Conservation (phyloP, 2,888 invertebrate genomes). For the Drosophila fulvimacula region DNA sequence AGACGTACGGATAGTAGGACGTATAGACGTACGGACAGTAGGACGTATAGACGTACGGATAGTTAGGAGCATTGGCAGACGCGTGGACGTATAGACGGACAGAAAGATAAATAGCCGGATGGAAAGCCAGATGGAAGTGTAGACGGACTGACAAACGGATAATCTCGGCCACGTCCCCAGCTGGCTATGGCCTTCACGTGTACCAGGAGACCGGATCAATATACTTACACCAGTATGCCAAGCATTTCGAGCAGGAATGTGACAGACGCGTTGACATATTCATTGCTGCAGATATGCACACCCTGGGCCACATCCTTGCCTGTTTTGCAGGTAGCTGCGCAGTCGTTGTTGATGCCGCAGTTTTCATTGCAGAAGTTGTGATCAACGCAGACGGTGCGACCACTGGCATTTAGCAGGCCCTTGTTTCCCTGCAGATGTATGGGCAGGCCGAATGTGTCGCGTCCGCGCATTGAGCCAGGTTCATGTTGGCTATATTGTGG, state of each 20-base stretch:
- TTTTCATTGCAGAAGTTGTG: slow-evolving; percentile 20
- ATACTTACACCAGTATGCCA: slow-evolving; percentile 57
- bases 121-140: neutral
- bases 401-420: slow-evolving; percentile 23
- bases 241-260: slow-evolving; percentile 58
- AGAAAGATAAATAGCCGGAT: too few relatives aligned
- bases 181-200: too few relatives aligned
- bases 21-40: too few relatives aligned
- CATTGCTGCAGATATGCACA: slow-evolving; percentile 30
- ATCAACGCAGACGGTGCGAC: neutral
- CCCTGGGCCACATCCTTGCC: slow-evolving; percentile 13
- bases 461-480: neutral
- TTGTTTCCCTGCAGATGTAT: slow-evolving; percentile 25
- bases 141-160: too few relatives aligned
- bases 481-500: neutral
- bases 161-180: too few relatives aligned
- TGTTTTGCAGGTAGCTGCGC: slow-evolving; percentile 13
- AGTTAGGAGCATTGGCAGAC: too few relatives aligned
- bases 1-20: too few relatives aligned
- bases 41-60: too few relatives aligned
- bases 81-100: neutral
- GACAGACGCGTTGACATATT: slow-evolving; percentile 40
- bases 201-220: neutral
- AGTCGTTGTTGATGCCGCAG: slow-evolving; percentile 49
- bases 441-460: slow-evolving; percentile 37